Base-by-base conservation (phyloP, 2,113 vertebrate genomes). In the Pseudolaguvia tuberculata region DNA sequence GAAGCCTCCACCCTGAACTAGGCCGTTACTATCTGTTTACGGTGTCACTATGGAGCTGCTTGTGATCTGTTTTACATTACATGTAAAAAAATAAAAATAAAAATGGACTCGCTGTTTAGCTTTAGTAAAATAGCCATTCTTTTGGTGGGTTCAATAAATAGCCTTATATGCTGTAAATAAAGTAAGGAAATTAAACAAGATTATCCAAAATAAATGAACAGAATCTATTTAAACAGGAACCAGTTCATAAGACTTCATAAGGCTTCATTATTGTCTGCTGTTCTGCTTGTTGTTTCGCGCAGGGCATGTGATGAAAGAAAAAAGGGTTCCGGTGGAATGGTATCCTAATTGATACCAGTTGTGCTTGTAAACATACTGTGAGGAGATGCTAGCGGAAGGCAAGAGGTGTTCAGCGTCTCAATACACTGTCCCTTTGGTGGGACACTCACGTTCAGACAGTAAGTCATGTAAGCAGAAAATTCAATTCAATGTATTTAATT, bases 301-400 rank as follows among this genome's bases (percentile, higher is more conserved):
- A 83, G 78, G 35, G 55, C 52, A 79, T 58, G 55, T 55, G 10
- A 58, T 4, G 56, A 69, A 81, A 80, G 79, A 82, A 83, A 86
- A 86, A 87, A 76, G 75, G 51, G 70, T 42, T 45, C 58, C 77
- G 55, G 67, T 27, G 58, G 21, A 48, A 78, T 70, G 45, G 70
- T 69, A 29, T 80, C 68, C 51, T 81, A 70, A 79, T 78, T 75
- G 78, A 76, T 80, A 68, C 77, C 80, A 84, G 78, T 78, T 84
- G 79, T 78, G 81, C 73, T 80, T 79, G 78, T 81, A 78, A 84
- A 80, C 50, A 72, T 21, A 63, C 42, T 55, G 25, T 57, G 67
- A 68, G 39, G 62, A 61, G 55, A 35, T 10, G 29, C 35, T 58
- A 48, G 67, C 48, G 31, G 39, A 35, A 27, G 39, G 42, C 23